These are phyloP conservation scores for Mastomys coucha DNA, from an alignment of 2,113 vertebrate genomes.

Conservation along the genomic window DNA sequence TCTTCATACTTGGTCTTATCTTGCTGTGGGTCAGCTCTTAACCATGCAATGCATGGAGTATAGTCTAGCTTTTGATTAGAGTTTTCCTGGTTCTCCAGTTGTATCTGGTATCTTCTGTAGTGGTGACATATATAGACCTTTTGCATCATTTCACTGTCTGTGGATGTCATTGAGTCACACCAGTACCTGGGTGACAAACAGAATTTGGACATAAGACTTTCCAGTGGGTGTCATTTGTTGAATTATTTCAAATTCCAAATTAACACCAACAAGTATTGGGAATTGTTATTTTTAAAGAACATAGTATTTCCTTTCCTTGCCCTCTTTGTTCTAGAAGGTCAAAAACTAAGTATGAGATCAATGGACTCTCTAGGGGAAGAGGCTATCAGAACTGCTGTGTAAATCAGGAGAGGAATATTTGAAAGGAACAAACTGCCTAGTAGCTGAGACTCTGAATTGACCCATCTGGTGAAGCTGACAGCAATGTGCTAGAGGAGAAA, in stretches of 20 bases:
- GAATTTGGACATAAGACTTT: background rate
- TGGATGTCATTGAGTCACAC: background rate
- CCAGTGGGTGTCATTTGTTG: background rate
- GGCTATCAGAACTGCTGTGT: background rate
- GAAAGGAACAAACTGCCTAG: constrained; percentile 10
- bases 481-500: background rate
- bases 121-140: background rate
- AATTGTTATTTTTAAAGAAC: constrained; percentile 11
- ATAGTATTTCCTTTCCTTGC: constrained; percentile 41
- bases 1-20: background rate
- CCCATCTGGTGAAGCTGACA: background rate
- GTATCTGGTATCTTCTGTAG: background rate
- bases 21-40: background rate
- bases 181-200: background rate
- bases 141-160: background rate
- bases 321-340: background rate
- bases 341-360: constrained; percentile 31
- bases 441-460: background rate
- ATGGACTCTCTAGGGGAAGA: constrained; percentile 34
- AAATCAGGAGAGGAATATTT: background rate
- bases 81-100: background rate
- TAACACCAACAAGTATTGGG: constrained; percentile 20
- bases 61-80: background rate
- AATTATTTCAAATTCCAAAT: constrained; percentile 54
- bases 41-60: accelerated